Evolutionary conservation across 2,888 invertebrate genomes (phyloP).

Genomic region (Apodemia duryi): DNA sequence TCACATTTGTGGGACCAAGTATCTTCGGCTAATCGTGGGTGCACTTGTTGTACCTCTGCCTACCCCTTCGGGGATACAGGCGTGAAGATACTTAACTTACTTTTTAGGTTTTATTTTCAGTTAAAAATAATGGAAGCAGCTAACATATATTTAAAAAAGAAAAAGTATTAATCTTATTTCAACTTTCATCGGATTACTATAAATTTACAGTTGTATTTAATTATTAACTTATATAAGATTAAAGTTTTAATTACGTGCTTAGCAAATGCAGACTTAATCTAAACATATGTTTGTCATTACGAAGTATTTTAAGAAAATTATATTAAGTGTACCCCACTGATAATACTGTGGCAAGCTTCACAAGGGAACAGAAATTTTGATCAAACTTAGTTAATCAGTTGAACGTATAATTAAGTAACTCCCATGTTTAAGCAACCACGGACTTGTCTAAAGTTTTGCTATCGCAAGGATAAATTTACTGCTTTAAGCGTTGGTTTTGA

Average conservation of each 20-base stretch:
- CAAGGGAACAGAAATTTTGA: conserved; percentile 46
- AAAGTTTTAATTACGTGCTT: not conserved
- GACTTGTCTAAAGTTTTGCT: conserved; percentile 29
- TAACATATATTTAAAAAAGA: no score
- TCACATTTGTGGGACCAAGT: no score
- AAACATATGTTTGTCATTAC: not conserved
- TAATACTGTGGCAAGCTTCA: conserved; percentile 27
- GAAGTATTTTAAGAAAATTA: conserved; percentile 8
- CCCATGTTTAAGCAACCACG: conserved; percentile 39
- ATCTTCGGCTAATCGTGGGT: no score
- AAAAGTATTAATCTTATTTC: no score
- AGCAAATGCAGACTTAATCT: not conserved
- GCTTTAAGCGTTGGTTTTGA: conserved; percentile 19
- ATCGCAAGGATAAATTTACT: conserved; percentile 22
- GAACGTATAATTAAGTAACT: conserved; percentile 48
- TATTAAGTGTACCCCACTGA: conserved; percentile 36
- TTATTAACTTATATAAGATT: no score
- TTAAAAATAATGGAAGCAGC: no score
- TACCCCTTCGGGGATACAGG: no score
- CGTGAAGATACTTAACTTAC: no score
- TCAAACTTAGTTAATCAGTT: conserved; percentile 49
- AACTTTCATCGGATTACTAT: no score
- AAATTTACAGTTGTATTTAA: no score
- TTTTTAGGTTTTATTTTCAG: no score
- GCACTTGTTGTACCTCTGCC: no score